Evolutionary conservation across 2,113 vertebrate genomes (phyloP).

Genomic region (Eptesicus fuscus): DNA sequence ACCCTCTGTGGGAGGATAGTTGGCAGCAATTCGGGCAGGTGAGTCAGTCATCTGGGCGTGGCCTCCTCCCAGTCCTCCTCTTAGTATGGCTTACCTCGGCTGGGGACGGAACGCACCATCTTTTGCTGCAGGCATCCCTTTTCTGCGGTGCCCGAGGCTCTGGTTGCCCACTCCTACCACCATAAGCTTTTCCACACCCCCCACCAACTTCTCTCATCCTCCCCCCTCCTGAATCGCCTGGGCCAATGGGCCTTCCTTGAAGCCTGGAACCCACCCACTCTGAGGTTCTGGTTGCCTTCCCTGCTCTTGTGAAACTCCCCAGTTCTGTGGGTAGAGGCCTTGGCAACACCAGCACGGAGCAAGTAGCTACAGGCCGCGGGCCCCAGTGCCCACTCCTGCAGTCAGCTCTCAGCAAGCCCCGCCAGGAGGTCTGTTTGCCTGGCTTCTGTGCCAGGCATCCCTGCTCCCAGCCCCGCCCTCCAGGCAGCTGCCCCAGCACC

Average conservation of each 20-base stretch:
- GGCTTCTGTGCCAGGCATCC: not conserved
- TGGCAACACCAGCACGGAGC: slow-evolving; percentile 39
- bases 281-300: slow-evolving; percentile 34
- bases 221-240: not conserved
- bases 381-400: slow-evolving; percentile 63
- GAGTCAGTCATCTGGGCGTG: slow-evolving; percentile 43
- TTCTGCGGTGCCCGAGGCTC: not conserved
- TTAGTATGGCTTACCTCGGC: not conserved
- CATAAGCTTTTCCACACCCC: not conserved
- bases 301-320: slow-evolving; percentile 63
- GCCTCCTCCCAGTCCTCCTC: not conserved
- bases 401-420: slow-evolving; percentile 28
- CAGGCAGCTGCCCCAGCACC: not conserved
- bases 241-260: not conserved
- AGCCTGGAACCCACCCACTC: not conserved
- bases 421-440: slow-evolving; percentile 36
- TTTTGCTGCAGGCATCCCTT: not conserved
- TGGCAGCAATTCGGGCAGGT: not conserved
- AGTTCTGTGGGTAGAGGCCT: slow-evolving; percentile 58
- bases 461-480: not conserved
- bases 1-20: slow-evolving; percentile 31
- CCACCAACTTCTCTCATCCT: not conserved
- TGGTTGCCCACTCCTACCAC: not conserved
- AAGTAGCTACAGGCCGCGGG: slow-evolving; percentile 63
- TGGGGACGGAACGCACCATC: not conserved